Percentiles rank a stretch among this genome's conserved stretches.
These are phyloP conservation scores for Olivierus martensii DNA, from an alignment of 1,140 invertebrate genomes.

Conservation along the genomic window DNA sequence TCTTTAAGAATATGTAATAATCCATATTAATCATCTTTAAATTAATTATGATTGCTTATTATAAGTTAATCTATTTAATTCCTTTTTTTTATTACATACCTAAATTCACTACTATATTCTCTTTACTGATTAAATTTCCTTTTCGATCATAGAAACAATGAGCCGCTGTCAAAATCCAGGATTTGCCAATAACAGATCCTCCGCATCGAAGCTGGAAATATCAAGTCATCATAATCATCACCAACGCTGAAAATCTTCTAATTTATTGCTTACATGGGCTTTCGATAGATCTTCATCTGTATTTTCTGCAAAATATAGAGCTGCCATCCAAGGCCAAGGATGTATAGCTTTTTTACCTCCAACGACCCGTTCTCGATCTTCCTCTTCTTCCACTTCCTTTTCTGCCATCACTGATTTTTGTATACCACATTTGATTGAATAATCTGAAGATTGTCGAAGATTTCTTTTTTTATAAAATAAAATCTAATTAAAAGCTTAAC, in stretches of 20 bases:
- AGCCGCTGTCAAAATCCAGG: slow-evolving; percentile 32
- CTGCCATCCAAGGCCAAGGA: slow-evolving; percentile 17
- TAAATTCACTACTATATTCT: slow-evolving; percentile 3
- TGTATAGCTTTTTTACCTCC: not conserved
- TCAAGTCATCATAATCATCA: not conserved
- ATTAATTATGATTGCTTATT: no score
- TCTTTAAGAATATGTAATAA: no score
- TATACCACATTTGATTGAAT: slow-evolving; percentile 8
- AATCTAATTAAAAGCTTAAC: no score
- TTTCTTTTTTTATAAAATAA: no score
- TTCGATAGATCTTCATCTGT: not conserved
- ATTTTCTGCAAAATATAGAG: slow-evolving; percentile 3
- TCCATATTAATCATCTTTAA: no score
- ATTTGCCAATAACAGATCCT: slow-evolving; percentile 7
- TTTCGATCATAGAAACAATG: slow-evolving; percentile 79
- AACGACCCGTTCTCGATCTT: not conserved
- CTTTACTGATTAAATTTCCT: not conserved
- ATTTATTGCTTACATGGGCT: not conserved
- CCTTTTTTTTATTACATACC: no score
- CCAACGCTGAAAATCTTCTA: not conserved
- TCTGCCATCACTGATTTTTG: not conserved
- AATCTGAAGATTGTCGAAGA: slow-evolving; percentile 8
- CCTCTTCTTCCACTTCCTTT: not conserved
- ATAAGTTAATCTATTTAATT: no score
- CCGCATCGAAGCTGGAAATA: slow-evolving; percentile 6